A percentile compares a stretch with the other conserved stretches of the same genome.
These are phyloP conservation scores for Oncorhynchus nerka DNA, from an alignment of 2,113 vertebrate species.

Conservation along the genomic window DNA sequence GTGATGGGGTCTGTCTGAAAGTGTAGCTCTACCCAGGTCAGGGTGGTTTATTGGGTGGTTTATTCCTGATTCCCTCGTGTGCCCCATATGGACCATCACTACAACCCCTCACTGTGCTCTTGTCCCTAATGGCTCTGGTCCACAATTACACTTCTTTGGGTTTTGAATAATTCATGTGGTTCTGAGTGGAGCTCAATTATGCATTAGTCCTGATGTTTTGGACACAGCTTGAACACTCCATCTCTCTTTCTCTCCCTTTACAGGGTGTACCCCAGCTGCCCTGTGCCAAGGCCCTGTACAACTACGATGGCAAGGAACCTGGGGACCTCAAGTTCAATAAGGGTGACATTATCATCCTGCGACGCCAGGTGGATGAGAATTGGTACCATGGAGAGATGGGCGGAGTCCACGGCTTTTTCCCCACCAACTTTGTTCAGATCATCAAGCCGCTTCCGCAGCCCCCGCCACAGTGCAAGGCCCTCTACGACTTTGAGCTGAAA, in stretches of 20 bases:
- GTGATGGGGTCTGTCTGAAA: no score
- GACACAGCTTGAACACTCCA: background rate
- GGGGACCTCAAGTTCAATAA: slow-evolving; percentile 98
- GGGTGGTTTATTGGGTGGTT: no score
- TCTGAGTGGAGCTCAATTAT: slow-evolving; percentile 25
- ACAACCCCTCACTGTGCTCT: slow-evolving; percentile 1
- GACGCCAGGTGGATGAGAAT: slow-evolving; percentile 97
- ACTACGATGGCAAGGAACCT: slow-evolving; percentile 96
- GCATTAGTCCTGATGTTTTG: slow-evolving; percentile 8
- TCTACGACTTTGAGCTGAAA: slow-evolving; percentile 99
- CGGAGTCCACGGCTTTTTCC: slow-evolving; percentile 95
- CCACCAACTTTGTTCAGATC: slow-evolving; percentile 97
- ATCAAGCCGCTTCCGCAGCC: slow-evolving; percentile 97
- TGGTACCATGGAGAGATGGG: slow-evolving; percentile 98
- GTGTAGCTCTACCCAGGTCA: no score
- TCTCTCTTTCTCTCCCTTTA: slow-evolving; percentile 17
- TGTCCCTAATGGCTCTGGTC: background rate
- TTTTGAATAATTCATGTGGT: slow-evolving; percentile 29
- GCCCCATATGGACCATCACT: background rate
- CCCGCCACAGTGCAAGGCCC: slow-evolving; percentile 97
- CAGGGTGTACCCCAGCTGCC: slow-evolving; percentile 93
- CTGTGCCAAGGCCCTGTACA: slow-evolving; percentile 98
- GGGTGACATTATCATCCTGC: slow-evolving; percentile 95
- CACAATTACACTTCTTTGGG: background rate
- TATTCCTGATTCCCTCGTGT: background rate